These are phyloP conservation scores for Bombus pyrosoma DNA, from an alignment of 1,140 invertebrate species.

Conservation along the genomic window DNA sequence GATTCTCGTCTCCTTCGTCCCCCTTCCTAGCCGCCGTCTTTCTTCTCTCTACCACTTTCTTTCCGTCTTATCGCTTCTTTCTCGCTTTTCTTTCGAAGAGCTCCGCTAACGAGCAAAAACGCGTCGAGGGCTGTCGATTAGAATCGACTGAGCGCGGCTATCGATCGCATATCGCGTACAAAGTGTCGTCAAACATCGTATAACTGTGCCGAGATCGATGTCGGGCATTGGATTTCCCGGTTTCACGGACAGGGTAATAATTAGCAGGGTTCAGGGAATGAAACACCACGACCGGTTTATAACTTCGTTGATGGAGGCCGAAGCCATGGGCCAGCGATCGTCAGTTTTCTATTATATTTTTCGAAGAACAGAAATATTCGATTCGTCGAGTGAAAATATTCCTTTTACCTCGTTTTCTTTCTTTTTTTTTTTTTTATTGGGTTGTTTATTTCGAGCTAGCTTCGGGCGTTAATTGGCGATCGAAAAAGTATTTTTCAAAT, in stretches of 20 bases:
- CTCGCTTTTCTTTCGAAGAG: background rate
- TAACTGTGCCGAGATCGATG: background rate
- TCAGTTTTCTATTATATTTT: background rate
- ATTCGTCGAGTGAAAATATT: background rate
- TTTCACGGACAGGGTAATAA: conserved; percentile 21
- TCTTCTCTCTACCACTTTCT: no score
- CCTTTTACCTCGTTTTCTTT: no score
- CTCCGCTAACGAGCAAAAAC: background rate
- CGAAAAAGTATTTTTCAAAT: no score
- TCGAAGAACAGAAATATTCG: background rate
- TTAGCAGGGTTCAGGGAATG: background rate
- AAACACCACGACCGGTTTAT: background rate
- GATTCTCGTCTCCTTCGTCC: background rate
- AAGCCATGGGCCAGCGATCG: no score
- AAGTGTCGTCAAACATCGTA: background rate
- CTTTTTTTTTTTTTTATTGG: background rate
- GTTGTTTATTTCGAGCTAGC: background rate
- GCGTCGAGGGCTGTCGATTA: background rate
- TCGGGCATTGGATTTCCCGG: conserved; percentile 3
- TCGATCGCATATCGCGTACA: background rate
- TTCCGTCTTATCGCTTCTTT: no score
- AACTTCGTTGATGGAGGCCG: background rate
- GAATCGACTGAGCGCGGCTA: background rate
- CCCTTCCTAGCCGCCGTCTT: no score
- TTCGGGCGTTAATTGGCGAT: no score